Percentiles rank a stretch among this genome's conserved stretches.
Evolutionary conservation across 1,140 invertebrate genomes (phyloP).

Genomic region (Orchesella cincta): DNA sequence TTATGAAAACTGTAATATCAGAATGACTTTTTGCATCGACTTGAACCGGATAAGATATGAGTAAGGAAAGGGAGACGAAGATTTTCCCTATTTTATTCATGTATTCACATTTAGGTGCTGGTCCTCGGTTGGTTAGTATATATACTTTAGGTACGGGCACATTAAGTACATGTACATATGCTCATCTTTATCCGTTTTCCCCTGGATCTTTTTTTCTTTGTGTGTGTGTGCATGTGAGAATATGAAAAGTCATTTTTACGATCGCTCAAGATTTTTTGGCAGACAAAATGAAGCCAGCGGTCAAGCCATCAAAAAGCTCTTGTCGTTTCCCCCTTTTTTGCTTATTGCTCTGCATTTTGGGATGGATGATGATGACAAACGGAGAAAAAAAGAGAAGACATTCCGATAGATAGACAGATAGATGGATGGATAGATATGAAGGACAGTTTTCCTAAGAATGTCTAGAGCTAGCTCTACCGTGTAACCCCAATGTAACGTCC

Average conservation of each 20-base stretch:
- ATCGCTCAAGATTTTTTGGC: conserved; percentile 49
- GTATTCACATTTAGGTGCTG: no score
- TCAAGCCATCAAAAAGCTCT: conserved; percentile 46
- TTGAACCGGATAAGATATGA: not conserved
- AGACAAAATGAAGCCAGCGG: conserved; percentile 48
- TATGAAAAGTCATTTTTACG: conserved; percentile 52
- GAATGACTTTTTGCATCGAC: not conserved
- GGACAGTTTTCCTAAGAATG: not conserved
- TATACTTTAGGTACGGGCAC: no score
- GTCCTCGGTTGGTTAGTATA: no score
- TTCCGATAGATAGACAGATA: conserved; percentile 11
- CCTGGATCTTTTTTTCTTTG: conserved; percentile 3
- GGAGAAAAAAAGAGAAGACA: not conserved
- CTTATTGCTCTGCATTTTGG: not conserved
- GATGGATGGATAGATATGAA: conserved; percentile 1
- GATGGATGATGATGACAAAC: not conserved
- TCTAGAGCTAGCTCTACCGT: not conserved
- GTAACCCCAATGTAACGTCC: not conserved
- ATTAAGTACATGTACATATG: conserved; percentile 33
- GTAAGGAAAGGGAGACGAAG: no score
- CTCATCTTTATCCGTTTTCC: not conserved
- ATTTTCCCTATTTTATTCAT: no score
- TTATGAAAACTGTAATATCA: not conserved
- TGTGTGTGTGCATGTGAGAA: conserved; percentile 28
- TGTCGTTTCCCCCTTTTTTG: not conserved